A percentile compares a stretch with the other conserved stretches of the same genome.
Evolutionary conservation across 1,140 invertebrate genomes (phyloP).

Genomic region (Lordiphosa mommai): DNA sequence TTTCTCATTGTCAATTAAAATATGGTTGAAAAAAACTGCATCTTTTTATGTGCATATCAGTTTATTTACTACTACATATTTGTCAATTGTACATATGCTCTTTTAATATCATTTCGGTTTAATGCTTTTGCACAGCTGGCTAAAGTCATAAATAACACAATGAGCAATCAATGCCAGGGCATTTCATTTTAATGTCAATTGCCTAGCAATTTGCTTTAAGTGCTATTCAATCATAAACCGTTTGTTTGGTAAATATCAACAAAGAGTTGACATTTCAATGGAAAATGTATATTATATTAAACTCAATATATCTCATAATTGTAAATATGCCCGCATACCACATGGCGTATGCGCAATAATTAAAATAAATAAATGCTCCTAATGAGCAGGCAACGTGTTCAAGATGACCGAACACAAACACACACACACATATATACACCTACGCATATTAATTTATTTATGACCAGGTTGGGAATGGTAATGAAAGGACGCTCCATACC

Average conservation of each 20-base stretch:
- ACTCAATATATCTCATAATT: conserved; percentile 22
- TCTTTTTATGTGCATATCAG: background rate
- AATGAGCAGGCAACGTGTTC: conserved; percentile 32
- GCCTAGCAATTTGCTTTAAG: background rate
- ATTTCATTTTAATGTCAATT: too few species aligned
- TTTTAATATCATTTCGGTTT: too few species aligned
- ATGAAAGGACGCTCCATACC: background rate
- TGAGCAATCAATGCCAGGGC: too few species aligned
- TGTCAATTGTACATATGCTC: too few species aligned
- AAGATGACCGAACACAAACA: conserved; percentile 1
- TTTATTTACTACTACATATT: too few species aligned
- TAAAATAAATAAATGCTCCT: conserved; percentile 52
- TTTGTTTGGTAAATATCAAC: conserved; percentile 1
- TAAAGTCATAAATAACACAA: too few species aligned
- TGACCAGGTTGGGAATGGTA: conserved; percentile 9
- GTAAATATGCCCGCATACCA: conserved; percentile 28
- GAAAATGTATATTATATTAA: background rate
- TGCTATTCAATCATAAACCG: conserved; percentile 1
- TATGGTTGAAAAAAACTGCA: too few species aligned
- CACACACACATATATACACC: conserved; percentile 3
- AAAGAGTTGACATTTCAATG: conserved; percentile 2
- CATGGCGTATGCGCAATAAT: conserved; percentile 34
- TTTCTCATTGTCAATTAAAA: too few species aligned
- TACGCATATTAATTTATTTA: conserved; percentile 52
- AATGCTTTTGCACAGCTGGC: too few species aligned